Conservation (phyloP, 2,888 invertebrate genomes). For the Phyllotreta cruciferae region DNA sequence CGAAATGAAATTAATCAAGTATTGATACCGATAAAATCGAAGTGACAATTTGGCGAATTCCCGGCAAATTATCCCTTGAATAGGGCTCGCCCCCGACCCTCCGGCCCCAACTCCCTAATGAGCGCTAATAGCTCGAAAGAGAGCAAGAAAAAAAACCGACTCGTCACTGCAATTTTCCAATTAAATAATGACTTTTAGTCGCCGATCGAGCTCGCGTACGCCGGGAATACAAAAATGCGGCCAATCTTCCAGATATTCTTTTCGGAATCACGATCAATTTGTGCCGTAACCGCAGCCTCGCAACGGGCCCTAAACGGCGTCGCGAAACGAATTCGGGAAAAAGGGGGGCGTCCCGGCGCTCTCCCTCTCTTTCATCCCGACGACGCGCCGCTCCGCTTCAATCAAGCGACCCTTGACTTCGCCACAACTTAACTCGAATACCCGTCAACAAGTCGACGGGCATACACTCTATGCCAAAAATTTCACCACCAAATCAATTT, state of each 20-base stretch:
- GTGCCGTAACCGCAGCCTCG: slow-evolving; percentile 58
- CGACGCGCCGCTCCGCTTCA: slow-evolving; percentile 52
- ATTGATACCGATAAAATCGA: slow-evolving; percentile 14
- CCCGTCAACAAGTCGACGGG: slow-evolving; percentile 41
- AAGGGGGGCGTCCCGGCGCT: no score
- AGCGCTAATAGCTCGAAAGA: slow-evolving; percentile 25
- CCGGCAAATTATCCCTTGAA: slow-evolving; percentile 6
- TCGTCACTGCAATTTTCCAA: slow-evolving; percentile 43
- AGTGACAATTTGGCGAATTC: slow-evolving; percentile 24
- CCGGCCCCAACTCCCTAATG: slow-evolving; percentile 25
- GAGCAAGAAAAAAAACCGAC: slow-evolving; percentile 28
- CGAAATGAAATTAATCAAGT: neutral
- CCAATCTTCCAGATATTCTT: slow-evolving; percentile 52
- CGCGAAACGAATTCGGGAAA: slow-evolving; percentile 40
- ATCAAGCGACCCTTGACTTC: slow-evolving; percentile 60
- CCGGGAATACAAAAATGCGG: slow-evolving; percentile 49
- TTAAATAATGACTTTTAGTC: slow-evolving; percentile 44
- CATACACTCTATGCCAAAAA: slow-evolving; percentile 35
- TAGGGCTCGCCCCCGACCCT: slow-evolving; percentile 3
- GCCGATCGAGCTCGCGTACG: slow-evolving; percentile 30
- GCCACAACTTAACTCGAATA: slow-evolving; percentile 56
- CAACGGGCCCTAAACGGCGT: slow-evolving; percentile 59
- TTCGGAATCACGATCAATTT: slow-evolving; percentile 57
- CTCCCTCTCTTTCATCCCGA: slow-evolving; percentile 49
- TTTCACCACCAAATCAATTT: slow-evolving; percentile 1